Percentiles rank a stretch among this genome's conserved stretches.
phyloP scores from a whole-genome alignment of 64 coral and sea anemone genomes.

The Astreopora myriophthalma region DNA sequence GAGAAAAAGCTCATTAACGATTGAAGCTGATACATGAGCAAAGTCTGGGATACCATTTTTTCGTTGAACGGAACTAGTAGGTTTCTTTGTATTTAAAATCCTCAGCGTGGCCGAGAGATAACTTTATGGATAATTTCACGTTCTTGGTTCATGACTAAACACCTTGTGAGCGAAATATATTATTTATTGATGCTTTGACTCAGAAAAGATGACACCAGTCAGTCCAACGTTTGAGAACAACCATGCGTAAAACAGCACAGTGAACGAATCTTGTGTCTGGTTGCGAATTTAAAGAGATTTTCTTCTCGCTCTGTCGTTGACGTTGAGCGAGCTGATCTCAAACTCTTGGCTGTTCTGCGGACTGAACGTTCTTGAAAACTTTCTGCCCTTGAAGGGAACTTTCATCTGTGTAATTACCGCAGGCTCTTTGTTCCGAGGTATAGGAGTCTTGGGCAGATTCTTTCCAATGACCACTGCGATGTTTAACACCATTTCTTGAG shows the following conservation, averaged over 20 bases:
- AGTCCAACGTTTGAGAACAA: background rate
- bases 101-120: background rate
- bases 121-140: background rate
- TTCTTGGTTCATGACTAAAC: background rate
- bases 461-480: conserved; percentile 89
- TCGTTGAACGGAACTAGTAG: too few species aligned
- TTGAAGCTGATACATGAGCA: too few species aligned
- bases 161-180: conserved; percentile 14
- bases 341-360: conserved; percentile 61
- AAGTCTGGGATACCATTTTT: background rate
- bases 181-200: conserved; percentile 23
- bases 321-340: background rate
- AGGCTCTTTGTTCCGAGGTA: conserved; percentile 86
- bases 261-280: background rate
- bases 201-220: too few species aligned
- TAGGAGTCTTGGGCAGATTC: conserved; percentile 73
- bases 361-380: conserved; percentile 52
- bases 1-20: too few species aligned
- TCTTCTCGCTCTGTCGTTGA: background rate
- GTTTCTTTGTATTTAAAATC: background rate
- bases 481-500: conserved; percentile 88
- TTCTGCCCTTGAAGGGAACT: conserved; percentile 54
- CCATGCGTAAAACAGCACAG: background rate
- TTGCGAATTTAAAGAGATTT: conserved; percentile 50
- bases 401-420: conserved; percentile 86